A percentile compares a stretch with the other conserved stretches of the same genome.
Conservation (phyloP, 2,113 vertebrate species). For the Gopherus evgoodei region DNA sequence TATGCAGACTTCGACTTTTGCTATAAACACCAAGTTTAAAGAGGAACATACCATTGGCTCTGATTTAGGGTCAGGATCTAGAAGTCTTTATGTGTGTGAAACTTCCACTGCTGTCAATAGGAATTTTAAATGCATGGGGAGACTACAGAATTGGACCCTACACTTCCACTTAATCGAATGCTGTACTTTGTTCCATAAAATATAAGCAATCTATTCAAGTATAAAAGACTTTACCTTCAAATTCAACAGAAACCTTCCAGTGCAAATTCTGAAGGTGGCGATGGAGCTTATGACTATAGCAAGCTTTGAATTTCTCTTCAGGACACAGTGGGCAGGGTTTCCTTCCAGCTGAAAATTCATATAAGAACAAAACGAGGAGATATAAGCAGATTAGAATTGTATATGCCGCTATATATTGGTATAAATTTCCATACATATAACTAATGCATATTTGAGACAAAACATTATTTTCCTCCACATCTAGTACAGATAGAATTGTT, state of each 20-base stretch:
- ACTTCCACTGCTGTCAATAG: not conserved
- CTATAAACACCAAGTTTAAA: not conserved
- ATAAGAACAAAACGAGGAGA: slow-evolving; percentile 5
- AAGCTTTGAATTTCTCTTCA: slow-evolving; percentile 94
- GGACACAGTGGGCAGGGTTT: slow-evolving; percentile 94
- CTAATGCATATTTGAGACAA: not conserved
- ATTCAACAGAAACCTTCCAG: slow-evolving; percentile 98
- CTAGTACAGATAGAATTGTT: not conserved
- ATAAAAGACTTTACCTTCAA: slow-evolving; percentile 85
- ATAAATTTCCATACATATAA: not conserved
- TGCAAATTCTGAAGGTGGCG: slow-evolving; percentile 96
- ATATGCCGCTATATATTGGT: not conserved
- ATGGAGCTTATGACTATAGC: slow-evolving; percentile 90
- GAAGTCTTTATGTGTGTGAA: not conserved
- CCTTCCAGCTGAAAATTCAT: slow-evolving; percentile 82
- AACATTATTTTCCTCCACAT: not conserved
- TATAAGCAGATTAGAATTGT: not conserved
- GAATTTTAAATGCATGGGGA: not conserved
- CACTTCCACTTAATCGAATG: not conserved
- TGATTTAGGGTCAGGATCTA: not conserved
- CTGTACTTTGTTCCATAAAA: not conserved
- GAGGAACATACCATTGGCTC: not conserved
- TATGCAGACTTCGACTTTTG: not conserved
- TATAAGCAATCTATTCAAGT: not conserved
- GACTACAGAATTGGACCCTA: not conserved